These are phyloP conservation scores for Tautogolabrus adspersus DNA, from an alignment of 2,113 vertebrate species.

Conservation along the genomic window DNA sequence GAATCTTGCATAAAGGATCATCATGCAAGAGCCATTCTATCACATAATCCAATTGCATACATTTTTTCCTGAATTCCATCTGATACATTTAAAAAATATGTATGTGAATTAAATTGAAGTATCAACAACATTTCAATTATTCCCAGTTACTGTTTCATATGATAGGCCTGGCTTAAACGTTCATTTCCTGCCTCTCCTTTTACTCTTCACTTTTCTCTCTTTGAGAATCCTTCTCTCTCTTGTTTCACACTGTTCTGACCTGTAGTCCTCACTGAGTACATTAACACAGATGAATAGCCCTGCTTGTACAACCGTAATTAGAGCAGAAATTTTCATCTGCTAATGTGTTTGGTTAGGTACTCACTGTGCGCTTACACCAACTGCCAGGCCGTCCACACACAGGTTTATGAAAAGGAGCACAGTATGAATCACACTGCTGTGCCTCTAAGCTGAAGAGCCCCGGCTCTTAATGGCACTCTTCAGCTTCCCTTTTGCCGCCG, in stretches of 20 bases:
- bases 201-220: slow-evolving; percentile 5
- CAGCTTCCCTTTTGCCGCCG: slow-evolving; percentile 22
- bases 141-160: too few relatives aligned
- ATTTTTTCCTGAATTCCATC: too few relatives aligned
- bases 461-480: slow-evolving; percentile 49
- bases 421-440: slow-evolving; percentile 49
- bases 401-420: slow-evolving; percentile 49
- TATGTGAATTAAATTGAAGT: too few relatives aligned
- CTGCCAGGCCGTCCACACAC: slow-evolving; percentile 45
- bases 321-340: slow-evolving; percentile 67
- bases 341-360: slow-evolving; percentile 71
- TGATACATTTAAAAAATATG: too few relatives aligned
- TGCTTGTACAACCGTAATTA: slow-evolving; percentile 57
- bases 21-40: too few relatives aligned
- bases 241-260: slow-evolving; percentile 60
- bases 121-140: too few relatives aligned
- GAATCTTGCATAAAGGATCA: too few relatives aligned
- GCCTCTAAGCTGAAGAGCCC: slow-evolving; percentile 57
- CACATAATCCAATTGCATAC: too few relatives aligned
- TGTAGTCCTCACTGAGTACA: slow-evolving; percentile 53
- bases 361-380: slow-evolving; percentile 40
- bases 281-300: slow-evolving; percentile 68
- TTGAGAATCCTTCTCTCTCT: slow-evolving; percentile 52
- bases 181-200: too few relatives aligned
- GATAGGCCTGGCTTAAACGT: too few relatives aligned